Evolutionary conservation across 2,888 invertebrate species (phyloP).

Genomic region (Synergus japonicus): DNA sequence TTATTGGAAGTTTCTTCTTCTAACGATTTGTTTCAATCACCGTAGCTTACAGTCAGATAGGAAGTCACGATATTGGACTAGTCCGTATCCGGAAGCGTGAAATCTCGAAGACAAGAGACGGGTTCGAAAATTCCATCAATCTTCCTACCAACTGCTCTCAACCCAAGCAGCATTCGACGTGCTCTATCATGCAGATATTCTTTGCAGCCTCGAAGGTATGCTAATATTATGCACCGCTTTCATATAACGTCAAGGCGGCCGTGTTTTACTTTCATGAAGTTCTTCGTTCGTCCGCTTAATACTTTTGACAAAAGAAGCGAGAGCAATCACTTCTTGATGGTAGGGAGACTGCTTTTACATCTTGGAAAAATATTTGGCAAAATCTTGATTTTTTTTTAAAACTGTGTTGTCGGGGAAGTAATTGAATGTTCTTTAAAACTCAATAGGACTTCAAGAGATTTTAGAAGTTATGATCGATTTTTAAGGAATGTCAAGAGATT

Average conservation of each 20-base stretch:
- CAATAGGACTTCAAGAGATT: too few relatives aligned
- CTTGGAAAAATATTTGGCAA: background rate
- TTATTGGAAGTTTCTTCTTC: slow-evolving; percentile 40
- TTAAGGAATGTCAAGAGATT: too few relatives aligned
- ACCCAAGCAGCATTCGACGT: slow-evolving; percentile 60
- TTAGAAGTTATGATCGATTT: too few relatives aligned
- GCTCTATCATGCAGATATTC: slow-evolving; percentile 65
- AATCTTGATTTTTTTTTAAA: background rate
- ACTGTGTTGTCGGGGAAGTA: background rate
- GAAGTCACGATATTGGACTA: slow-evolving; percentile 22
- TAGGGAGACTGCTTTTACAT: background rate
- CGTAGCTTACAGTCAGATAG: slow-evolving; percentile 10
- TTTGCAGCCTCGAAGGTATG: slow-evolving; percentile 59
- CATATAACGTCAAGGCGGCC: slow-evolving; percentile 57
- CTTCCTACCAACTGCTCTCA: slow-evolving; percentile 56
- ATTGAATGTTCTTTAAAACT: too few relatives aligned
- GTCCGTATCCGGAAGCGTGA: slow-evolving; percentile 24
- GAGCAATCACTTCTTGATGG: background rate
- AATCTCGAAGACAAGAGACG: slow-evolving; percentile 46
- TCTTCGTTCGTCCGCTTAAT: slow-evolving; percentile 60
- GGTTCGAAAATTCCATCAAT: slow-evolving; percentile 64
- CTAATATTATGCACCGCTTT: slow-evolving; percentile 66
- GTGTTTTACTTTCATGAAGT: slow-evolving; percentile 68
- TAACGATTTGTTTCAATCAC: slow-evolving; percentile 41
- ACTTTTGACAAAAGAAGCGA: slow-evolving; percentile 49